Evolutionary conservation across 1,140 invertebrate species (phyloP).

Genomic region (Bombus sylvicola): DNA sequence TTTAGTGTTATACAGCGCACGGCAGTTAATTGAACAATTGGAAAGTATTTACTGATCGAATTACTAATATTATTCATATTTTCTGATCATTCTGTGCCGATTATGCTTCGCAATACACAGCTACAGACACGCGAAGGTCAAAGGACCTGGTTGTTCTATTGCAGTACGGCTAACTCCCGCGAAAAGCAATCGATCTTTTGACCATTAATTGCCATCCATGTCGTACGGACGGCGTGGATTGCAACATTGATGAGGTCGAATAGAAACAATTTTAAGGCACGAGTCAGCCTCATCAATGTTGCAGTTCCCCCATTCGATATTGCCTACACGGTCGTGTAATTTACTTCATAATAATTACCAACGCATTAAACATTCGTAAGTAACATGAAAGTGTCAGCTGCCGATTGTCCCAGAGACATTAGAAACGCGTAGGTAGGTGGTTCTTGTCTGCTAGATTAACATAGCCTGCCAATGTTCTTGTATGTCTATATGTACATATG

Average conservation of each 20-base stretch:
- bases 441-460: not conserved
- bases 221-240: slow-evolving; percentile 37
- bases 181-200: slow-evolving; percentile 57
- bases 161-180: not conserved
- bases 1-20: not conserved
- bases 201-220: slow-evolving; percentile 52
- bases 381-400: slow-evolving; percentile 69
- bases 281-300: slow-evolving; percentile 34
- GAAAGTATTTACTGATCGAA: not conserved
- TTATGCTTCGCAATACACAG: not conserved
- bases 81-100: not conserved
- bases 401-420: slow-evolving; percentile 65
- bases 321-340: slow-evolving; percentile 54
- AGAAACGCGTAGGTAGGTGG: slow-evolving; percentile 41
- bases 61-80: not conserved
- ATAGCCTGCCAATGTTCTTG: not conserved
- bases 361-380: slow-evolving; percentile 69
- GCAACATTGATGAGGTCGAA: slow-evolving; percentile 66
- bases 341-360: slow-evolving; percentile 72
- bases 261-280: slow-evolving; percentile 21
- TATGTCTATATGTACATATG: not conserved
- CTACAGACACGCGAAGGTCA: slow-evolving; percentile 42
- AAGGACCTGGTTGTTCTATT: slow-evolving; percentile 31
- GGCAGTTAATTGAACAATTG: not conserved
- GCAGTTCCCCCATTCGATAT: slow-evolving; percentile 18